Conservation (phyloP, 2,113 vertebrate genomes). For the Melanostigma gelatinosum region DNA sequence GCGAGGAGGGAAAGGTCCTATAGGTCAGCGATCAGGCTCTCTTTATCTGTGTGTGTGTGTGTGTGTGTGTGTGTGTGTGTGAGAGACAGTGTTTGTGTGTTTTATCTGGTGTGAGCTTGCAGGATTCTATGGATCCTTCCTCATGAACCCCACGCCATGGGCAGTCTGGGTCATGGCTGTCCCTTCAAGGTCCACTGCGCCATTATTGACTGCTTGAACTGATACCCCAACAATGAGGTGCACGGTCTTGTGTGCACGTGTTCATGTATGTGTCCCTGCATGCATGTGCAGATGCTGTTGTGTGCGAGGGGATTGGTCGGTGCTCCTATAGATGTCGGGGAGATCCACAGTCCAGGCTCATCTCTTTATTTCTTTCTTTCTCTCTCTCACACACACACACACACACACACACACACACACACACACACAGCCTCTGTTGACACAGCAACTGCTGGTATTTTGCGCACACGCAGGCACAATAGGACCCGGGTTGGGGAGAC, state of each 20-base stretch:
- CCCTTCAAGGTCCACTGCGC: conserved; percentile 81
- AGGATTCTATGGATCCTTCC: conserved; percentile 30
- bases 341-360: conserved; percentile 47
- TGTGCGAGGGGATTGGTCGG: conserved; percentile 5
- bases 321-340: conserved; percentile 69
- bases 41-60: conserved; percentile 57
- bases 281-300: conserved; percentile 10
- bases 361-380: conserved; percentile 31
- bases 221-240: conserved; percentile 82
- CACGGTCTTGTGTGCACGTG: conserved; percentile 14
- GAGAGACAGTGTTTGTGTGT: conserved; percentile 3
- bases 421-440: conserved; percentile 51
- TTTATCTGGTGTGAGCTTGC: conserved; percentile 40
- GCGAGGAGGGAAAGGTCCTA: conserved; percentile 64
- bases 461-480: conserved; percentile 74
- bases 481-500: conserved; percentile 56
- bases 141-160: conserved; percentile 43
- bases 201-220: conserved; percentile 83
- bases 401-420: conserved; percentile 36
- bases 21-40: conserved; percentile 72
- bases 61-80: conserved; percentile 45
- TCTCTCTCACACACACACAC: neutral
- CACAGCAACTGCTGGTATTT: conserved; percentile 78
- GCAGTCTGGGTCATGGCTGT: conserved; percentile 81
- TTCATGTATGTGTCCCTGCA: neutral